Base-by-base conservation (phyloP, 2,113 vertebrate genomes). In the Candoia aspera region DNA sequence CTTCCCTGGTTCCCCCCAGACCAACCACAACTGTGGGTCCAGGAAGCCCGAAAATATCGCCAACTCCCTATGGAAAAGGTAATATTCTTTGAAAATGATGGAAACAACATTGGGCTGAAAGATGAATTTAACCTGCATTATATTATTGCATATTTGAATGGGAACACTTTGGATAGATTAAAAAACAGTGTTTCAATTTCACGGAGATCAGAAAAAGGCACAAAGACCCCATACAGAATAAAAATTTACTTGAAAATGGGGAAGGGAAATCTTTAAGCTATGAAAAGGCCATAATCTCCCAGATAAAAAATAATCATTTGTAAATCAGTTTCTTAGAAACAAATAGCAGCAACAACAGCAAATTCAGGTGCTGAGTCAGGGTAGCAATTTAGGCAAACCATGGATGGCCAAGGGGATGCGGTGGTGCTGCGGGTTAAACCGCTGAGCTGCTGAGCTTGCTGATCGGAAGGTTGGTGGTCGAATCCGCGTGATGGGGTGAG, bases 41-140 rank as follows among this genome's bases (percentile, higher is more conserved):
- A 0, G 94, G 90, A 64, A 95, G 94, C 91, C 94, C 95, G 0
- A 23, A 46, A 0, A 12, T 93, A n/a, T 53, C 62, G 19, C 90
- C 87, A 1, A 64, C 21, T 0, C 94, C 96, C 87, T 93, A 92
- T 19, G 73, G 91, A 24, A 53, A 96, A 97, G 98, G 98, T 98
- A 97, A 0, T 0, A 49, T 84, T 53, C 17, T 87, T 49, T 88
- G 57, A 86, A 62, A 62, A 46, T 15, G 11, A 33, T 87, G 23
- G 8, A 54, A 64, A 55, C 6, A 21, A 21, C 1, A 60, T 53
- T 33, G 21, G 33, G 19, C 26, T 10, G 21, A 55, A 58, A 58
- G 49, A 46, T 58, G n/a, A 58, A 88, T 64, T 62, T 64, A 21
- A 62, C 13, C 15, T 33, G 59, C 21, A 23, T 57, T 87, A 26